phyloP scores from a whole-genome alignment of 2,797 vertebrate species.

The Dicrostonyx torquatus region DNA sequence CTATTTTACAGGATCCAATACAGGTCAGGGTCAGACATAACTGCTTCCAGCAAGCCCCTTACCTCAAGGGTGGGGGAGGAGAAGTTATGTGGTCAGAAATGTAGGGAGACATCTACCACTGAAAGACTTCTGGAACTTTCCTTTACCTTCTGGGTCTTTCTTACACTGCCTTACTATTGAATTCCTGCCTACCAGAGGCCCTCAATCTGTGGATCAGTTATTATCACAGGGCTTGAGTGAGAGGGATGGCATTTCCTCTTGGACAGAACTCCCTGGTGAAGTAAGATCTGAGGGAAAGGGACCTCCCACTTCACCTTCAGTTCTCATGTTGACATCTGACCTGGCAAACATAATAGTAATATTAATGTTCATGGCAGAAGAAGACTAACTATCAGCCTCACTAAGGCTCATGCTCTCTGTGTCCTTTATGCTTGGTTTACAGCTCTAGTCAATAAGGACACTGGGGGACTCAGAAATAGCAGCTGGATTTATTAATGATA shows the following conservation, averaged over 20 bases:
- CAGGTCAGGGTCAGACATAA: background rate
- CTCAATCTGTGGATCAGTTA: background rate
- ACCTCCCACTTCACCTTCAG: background rate
- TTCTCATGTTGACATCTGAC: background rate
- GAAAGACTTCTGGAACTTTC: background rate
- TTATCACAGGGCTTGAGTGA: background rate
- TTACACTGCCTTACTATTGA: background rate
- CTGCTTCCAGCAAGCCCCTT: background rate
- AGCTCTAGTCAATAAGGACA: conserved; percentile 58
- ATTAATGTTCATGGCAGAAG: conserved; percentile 38
- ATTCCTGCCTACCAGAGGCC: background rate
- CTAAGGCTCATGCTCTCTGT: background rate
- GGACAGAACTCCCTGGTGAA: background rate
- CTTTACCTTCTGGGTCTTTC: background rate
- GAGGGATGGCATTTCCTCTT: background rate
- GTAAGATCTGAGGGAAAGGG: background rate
- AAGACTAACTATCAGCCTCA: conserved; percentile 47
- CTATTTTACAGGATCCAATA: background rate
- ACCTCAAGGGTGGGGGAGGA: background rate
- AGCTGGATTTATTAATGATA: conserved; percentile 71
- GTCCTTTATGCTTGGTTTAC: conserved; percentile 54
- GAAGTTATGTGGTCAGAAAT: background rate
- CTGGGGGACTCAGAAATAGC: conserved; percentile 62
- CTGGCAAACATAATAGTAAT: conserved; percentile 41
- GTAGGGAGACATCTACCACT: background rate